Evolutionary conservation across 2,113 vertebrate species (phyloP), one percentile per base, ranked within the genome.

Genomic region (Scolopax mira): DNA sequence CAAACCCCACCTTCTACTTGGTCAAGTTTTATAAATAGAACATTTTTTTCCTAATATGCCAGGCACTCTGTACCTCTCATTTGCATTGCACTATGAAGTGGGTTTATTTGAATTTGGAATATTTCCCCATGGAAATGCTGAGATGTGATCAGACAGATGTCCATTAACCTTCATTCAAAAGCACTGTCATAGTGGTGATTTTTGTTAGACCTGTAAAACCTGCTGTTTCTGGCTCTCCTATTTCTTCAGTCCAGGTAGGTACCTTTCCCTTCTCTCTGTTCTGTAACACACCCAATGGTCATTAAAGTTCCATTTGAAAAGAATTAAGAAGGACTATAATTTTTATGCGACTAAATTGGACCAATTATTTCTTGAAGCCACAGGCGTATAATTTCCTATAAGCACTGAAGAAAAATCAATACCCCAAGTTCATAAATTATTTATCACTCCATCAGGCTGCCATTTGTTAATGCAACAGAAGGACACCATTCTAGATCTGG

Each of bases 371-470:
- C 96, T 92, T 83, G 42, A 96, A 94, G 90, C 41, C 35, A 91
- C 92, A 93, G 93, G 49, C 33, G 2, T 91, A 90, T 96, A 96
- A 96, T 96, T 96, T 97, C 88, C 93, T 94, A 91, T 90, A 96
- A 97, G 74, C 90, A 55, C 39, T 93, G 97, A 95, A 94, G 88
- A 80, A 92, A 96, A 93, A 95, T 97, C 92, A 85, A 97, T 97
- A 97, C 92, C 74, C 35, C 28, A 87, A 92, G 67, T 90, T 90
- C 81, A 94, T 97, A 96, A 91, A 93, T 97, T 90, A 96, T 96
- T 96, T 92, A 88, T 92, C 49, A 88, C 74, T 90, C 71, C 81
- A 94, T 94, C 88, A 96, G 80, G 69, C 74, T 91, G 71, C 18
- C 74, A 83, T 51, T 91, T 92, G 61, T 91, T 71, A 92, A 93